These are phyloP conservation scores for Amphiprion ocellaris DNA, from an alignment of 2,113 vertebrate species.

Conservation along the genomic window DNA sequence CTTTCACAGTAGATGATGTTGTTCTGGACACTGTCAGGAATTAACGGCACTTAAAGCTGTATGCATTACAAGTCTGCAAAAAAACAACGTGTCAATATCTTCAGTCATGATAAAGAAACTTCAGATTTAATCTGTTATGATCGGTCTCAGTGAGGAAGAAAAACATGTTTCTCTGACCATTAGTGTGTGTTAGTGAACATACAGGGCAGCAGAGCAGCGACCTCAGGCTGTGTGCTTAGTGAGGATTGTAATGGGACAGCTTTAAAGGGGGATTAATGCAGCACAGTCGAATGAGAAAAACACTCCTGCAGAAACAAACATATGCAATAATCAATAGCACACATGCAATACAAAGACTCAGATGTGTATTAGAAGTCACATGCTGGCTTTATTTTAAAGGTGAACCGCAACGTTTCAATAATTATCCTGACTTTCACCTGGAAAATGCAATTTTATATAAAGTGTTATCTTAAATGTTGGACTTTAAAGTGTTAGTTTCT, in stretches of 20 bases:
- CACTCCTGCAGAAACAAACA: conserved; percentile 70
- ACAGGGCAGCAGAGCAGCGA: conserved; percentile 25
- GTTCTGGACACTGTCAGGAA: conserved; percentile 32
- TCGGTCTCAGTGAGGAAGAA: conserved; percentile 64
- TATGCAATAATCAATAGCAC: conserved; percentile 51
- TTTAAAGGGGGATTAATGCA: conserved; percentile 77
- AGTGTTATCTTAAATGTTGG: conserved; percentile 34
- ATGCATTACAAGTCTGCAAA: conserved; percentile 53
- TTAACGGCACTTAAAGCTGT: conserved; percentile 60
- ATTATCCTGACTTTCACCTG: conserved; percentile 52
- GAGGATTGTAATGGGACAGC: conserved; percentile 69
- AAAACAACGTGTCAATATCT: conserved; percentile 57
- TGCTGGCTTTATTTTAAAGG: conserved; percentile 13
- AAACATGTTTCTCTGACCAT: conserved; percentile 81
- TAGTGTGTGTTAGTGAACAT: conserved; percentile 25
- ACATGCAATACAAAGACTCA: conserved; percentile 9
- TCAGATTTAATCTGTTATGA: conserved; percentile 78
- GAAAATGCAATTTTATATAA: conserved; percentile 53
- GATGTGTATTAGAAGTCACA: background rate
- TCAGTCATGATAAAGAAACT: conserved; percentile 73
- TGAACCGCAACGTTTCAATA: conserved; percentile 27
- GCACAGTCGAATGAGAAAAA: conserved; percentile 60
- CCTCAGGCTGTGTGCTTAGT: conserved; percentile 65
- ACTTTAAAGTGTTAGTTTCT: conserved; percentile 53
- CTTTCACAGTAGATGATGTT: conserved; percentile 23